Evolutionary conservation across 92 coral and sea anemone genomes (phyloP), one percentile per base, ranked within the genome.

Genomic region (Zoanthus sociatus): DNA sequence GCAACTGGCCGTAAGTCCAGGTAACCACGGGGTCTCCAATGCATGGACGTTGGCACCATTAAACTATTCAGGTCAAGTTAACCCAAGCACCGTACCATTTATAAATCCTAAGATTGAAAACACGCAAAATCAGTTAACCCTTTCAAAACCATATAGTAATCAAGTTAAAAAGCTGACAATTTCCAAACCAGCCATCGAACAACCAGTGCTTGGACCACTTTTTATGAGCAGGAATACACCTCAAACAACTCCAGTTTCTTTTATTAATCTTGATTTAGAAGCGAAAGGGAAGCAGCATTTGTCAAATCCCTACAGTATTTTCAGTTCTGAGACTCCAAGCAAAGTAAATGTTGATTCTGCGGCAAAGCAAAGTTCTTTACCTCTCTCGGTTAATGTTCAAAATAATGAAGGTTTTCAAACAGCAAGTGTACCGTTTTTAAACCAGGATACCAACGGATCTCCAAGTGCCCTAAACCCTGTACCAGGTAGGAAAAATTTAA

Each of bases 1-100:
- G 21, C 85, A 81, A 53, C 58, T n/a, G 17, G 75, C 20, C 64
- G n/a, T 44, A 13, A 3, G 60, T 13, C 60, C 74, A 64, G 17
- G 47, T 5, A 67, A 46, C 32, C 8, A 8, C 67, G 16, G 37
- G 45, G 45, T 56, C 13, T 14, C 63, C 26, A 81, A 81, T 46
- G 63, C 75, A 5, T 81, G 63, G 85, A 81, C 18, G 20, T 21
- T 81, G 26, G 75, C 85, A 64, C 85, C 85, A 33, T 20, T 81
- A 20, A 67, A 68, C 21, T 66, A 63, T 45, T 4, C 74, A 16
- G 85, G 50, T 30, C 16, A 44, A 8, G 37, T 13, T 10, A 63
- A 45, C n/a, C 7, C 74, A 20, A 50, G 66, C 7, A 17, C 42
- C 7, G 9, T 79, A 16, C 45, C 75, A 11, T 66, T 64, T 46